Percentiles rank a stretch among this genome's conserved stretches.
These are phyloP conservation scores for Apotomis capreana DNA, from an alignment of 2,888 invertebrate genomes.

Conservation along the genomic window DNA sequence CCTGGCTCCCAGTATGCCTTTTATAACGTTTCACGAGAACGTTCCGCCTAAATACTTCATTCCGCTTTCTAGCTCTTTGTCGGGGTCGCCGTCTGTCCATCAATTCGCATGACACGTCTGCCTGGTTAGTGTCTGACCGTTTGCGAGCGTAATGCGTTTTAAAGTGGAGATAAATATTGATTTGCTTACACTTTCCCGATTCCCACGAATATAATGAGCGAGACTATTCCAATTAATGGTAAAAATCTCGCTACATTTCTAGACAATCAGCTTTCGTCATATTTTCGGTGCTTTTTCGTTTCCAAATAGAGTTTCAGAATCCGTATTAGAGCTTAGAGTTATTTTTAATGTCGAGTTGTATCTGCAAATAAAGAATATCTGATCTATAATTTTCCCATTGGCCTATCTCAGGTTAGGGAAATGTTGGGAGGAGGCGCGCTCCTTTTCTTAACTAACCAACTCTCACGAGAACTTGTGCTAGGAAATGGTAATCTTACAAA, in stretches of 20 bases:
- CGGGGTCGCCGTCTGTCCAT: constrained; percentile 53
- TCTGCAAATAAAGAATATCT: too few relatives aligned
- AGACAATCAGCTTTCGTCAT: neutral
- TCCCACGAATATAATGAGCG: constrained; percentile 11
- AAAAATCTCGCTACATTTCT: neutral
- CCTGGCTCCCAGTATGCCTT: constrained; percentile 33
- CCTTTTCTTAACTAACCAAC: too few relatives aligned
- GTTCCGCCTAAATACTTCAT: constrained; percentile 38
- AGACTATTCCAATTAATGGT: neutral
- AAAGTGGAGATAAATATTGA: constrained; percentile 28
- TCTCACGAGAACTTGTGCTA: too few relatives aligned
- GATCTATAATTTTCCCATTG: too few relatives aligned
- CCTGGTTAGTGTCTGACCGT: constrained; percentile 55
- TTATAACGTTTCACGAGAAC: constrained; percentile 28
- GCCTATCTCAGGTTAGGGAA: too few relatives aligned
- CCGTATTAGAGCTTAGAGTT: neutral
- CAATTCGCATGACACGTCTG: constrained; percentile 58
- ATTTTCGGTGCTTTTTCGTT: neutral
- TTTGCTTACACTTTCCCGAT: constrained; percentile 6
- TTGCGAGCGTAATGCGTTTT: constrained; percentile 45
- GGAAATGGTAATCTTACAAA: too few relatives aligned
- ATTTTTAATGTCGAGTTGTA: too few relatives aligned
- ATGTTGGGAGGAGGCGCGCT: too few relatives aligned
- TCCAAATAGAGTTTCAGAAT: neutral
- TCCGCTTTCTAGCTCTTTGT: constrained; percentile 46